Evolutionary conservation across 1,140 invertebrate genomes (phyloP), one percentile per base, ranked within the genome.

Genomic region (Dreissena polymorpha): DNA sequence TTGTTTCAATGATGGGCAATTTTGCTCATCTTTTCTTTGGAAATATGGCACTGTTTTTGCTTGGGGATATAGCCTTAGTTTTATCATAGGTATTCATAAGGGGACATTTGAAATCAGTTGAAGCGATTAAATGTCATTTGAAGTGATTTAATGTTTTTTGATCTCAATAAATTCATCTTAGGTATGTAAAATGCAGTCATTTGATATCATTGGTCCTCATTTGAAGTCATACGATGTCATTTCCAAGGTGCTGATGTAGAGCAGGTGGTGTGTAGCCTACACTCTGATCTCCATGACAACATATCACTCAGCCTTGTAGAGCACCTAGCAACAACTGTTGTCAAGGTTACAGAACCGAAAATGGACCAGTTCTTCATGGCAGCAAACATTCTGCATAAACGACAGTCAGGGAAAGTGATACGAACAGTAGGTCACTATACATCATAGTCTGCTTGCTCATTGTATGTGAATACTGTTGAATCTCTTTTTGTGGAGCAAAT

Each of bases 221-320:
- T 39, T 39, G 39, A 39, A 39, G 39, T 39, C 39, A 39, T 39
- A 5, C 8, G 39, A 39, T 39, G 39, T 39, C 39, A 39, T 39
- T 39, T 39, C 8, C 39, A 39, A 83, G 73, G 14, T 67, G 81
- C 72, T 57, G 81, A 84, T 50, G 68, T 77, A 27, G 72, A 76
- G 21, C 82, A 84, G 55, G 74, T 84, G 63, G 82, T 77, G 6
- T 60, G 65, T 50, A 27, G 76, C 23, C 27, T 84, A n/a, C 82
- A 84, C 27, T 50, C 23, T 25, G 82, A 84, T 84, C 82, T 84
- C 73, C 82, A 84, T 77, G 73, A 76, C 73, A 72, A 84, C 82
- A 72, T 76, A 16, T 63, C 67, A n/a, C 21, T 84, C 27, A 23
- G 10, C 53, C 50, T 77, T 13, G 18, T 84, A 6, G n/a, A 77